Conservation (phyloP, 2,888 invertebrate species). For the Gymnosoma rotundatum region DNA sequence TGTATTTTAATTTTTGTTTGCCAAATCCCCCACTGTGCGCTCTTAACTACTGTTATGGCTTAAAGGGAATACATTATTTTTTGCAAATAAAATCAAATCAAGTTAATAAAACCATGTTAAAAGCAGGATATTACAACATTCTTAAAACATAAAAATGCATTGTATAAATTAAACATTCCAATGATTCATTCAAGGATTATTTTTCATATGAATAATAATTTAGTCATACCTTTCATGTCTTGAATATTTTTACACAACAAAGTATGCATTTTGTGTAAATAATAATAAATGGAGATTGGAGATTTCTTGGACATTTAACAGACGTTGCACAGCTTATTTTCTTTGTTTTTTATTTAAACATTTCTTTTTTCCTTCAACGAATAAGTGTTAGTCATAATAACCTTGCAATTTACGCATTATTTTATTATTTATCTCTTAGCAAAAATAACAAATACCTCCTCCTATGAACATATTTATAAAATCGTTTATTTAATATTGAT, state of each 20-base stretch:
- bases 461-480: background rate
- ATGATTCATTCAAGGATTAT: slow-evolving; percentile 37
- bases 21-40: too few species aligned
- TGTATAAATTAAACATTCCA: slow-evolving; percentile 6
- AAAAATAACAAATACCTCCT: background rate
- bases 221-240: slow-evolving; percentile 35
- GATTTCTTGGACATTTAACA: slow-evolving; percentile 53
- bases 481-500: slow-evolving; percentile 37
- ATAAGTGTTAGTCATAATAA: slow-evolving; percentile 33
- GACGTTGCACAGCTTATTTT: slow-evolving; percentile 6
- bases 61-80: too few species aligned
- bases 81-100: too few species aligned
- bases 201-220: background rate
- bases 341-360: slow-evolving; percentile 30
- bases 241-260: slow-evolving; percentile 5
- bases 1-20: too few species aligned
- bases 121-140: background rate
- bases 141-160: background rate
- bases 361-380: slow-evolving; percentile 12
- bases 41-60: too few species aligned
- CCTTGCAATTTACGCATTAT: slow-evolving; percentile 38
- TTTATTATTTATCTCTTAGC: slow-evolving; percentile 18
- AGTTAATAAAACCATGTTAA: background rate
- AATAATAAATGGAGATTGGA: slow-evolving; percentile 42
- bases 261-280: slow-evolving; percentile 9